Evolutionary conservation across 2,113 vertebrate species (phyloP).

Genomic region (Sarotherodon lohbergeri): DNA sequence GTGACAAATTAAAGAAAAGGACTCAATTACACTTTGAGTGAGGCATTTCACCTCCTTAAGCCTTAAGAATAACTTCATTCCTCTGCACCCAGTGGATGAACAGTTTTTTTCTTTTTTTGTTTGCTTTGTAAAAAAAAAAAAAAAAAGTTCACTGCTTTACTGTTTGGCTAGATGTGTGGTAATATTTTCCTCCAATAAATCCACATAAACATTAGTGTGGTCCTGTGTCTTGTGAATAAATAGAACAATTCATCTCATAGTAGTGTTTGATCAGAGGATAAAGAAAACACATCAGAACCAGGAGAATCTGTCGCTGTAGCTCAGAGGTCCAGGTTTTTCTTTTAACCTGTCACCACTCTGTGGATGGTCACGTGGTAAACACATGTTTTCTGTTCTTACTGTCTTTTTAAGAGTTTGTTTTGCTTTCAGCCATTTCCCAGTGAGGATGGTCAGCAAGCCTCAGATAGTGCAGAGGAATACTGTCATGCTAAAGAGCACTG

Average conservation of each 20-base stretch:
- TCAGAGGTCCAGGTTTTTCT: neutral
- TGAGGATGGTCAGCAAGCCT: neutral
- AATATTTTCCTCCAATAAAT: neutral
- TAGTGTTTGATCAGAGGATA: neutral
- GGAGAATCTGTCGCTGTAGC: neutral
- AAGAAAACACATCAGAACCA: neutral
- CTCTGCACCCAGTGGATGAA: neutral
- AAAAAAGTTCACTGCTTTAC: neutral
- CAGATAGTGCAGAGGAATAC: slow-evolving; percentile 50
- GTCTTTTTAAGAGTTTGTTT: neutral
- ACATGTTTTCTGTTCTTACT: neutral
- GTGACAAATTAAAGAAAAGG: neutral
- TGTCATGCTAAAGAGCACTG: slow-evolving; percentile 54
- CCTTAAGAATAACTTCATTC: neutral
- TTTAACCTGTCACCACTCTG: neutral
- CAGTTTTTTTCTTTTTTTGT: fast-evolving
- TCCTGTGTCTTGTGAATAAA: neutral
- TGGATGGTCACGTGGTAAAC: neutral
- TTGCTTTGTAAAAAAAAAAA: neutral
- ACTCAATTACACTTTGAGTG: neutral
- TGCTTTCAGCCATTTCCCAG: slow-evolving; percentile 29
- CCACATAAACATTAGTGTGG: neutral
- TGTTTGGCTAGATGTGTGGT: neutral
- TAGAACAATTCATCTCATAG: neutral
- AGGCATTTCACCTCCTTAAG: neutral